phyloP scores from a whole-genome alignment of 2,797 vertebrate genomes.

The Eulemur albifrons region DNA sequence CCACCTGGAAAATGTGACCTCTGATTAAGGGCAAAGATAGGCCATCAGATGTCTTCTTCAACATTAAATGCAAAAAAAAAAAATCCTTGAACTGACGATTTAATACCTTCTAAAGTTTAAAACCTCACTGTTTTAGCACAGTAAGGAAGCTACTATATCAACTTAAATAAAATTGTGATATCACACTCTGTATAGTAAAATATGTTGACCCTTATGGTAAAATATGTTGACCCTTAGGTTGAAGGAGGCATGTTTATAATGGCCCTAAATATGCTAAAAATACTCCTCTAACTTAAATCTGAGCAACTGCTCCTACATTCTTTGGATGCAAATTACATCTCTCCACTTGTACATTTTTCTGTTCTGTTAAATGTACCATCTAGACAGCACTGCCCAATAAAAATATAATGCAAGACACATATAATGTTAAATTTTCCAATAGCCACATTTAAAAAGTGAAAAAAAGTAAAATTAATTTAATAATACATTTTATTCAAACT shows the following conservation, averaged over 20 bases:
- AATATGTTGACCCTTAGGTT: not conserved
- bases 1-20: not conserved
- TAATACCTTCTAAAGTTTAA: not conserved
- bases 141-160: not conserved
- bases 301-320: not conserved
- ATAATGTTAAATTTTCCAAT: not conserved
- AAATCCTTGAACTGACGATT: not conserved
- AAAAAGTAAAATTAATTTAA: not conserved
- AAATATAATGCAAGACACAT: not conserved
- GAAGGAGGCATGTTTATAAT: not conserved
- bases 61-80: not conserved
- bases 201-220: not conserved
- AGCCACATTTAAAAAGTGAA: not conserved
- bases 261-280: not conserved
- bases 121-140: not conserved
- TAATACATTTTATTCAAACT: not conserved
- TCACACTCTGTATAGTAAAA: not conserved
- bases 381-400: not conserved
- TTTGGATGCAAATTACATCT: not conserved
- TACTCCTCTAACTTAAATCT: not conserved
- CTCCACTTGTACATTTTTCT: not conserved
- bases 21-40: not conserved
- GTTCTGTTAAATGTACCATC: not conserved
- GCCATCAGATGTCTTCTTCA: not conserved
- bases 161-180: constrained; percentile 9